These are phyloP conservation scores for Heliconius hortense DNA, from an alignment of 2,888 invertebrate genomes.

Conservation along the genomic window DNA sequence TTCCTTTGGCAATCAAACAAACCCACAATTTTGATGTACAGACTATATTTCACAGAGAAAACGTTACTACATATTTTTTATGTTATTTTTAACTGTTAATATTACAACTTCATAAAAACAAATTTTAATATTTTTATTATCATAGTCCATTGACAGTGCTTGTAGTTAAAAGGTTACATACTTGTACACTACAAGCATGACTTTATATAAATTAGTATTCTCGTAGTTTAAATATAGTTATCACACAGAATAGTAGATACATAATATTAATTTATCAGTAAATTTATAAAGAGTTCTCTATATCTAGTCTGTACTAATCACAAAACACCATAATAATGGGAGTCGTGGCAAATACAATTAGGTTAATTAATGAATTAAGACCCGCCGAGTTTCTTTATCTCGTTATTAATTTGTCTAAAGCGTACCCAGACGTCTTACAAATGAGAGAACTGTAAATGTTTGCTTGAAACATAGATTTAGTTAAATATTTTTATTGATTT, in stretches of 20 bases:
- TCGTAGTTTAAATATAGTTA: not conserved
- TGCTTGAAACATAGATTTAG: slow-evolving; percentile 44
- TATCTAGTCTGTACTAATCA: slow-evolving; percentile 54
- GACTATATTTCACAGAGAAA: slow-evolving; percentile 46
- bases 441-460: slow-evolving; percentile 72
- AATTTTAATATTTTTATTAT: no score
- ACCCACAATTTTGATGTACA: slow-evolving; percentile 53
- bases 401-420: slow-evolving; percentile 80
- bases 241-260: not conserved
- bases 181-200: not conserved
- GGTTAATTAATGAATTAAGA: slow-evolving; percentile 82
- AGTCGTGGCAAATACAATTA: slow-evolving; percentile 79
- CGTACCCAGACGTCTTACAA: slow-evolving; percentile 74
- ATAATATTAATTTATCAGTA: not conserved
- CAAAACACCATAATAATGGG: slow-evolving; percentile 72
- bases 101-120: no score
- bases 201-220: not conserved
- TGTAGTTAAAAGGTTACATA: not conserved
- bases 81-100: no score
- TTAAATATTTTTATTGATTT: slow-evolving; percentile 33
- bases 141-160: no score
- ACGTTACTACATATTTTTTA: not conserved
- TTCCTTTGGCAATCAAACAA: slow-evolving; percentile 75
- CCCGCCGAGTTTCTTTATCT: slow-evolving; percentile 80
- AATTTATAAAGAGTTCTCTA: slow-evolving; percentile 33